Conservation (phyloP, 2,888 invertebrate genomes). For the Drosophila atripex region DNA sequence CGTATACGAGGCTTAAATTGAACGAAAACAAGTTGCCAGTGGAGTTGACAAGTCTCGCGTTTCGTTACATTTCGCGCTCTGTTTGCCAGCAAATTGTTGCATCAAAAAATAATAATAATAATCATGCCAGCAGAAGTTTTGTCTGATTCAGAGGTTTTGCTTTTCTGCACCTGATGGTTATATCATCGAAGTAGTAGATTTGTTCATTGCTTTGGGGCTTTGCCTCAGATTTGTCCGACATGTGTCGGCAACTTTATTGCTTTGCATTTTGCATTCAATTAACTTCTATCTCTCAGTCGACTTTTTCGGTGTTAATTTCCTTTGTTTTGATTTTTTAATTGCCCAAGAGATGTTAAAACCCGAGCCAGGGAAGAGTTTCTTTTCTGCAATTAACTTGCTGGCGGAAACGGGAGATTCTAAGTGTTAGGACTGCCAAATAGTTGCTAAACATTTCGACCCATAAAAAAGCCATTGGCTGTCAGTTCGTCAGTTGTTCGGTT, state of each 20-base stretch:
- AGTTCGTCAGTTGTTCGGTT: constrained; percentile 6
- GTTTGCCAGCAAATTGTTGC: constrained; percentile 72
- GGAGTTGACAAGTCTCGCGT: constrained; percentile 65
- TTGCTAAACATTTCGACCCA: constrained; percentile 71
- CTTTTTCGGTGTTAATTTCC: constrained; percentile 66
- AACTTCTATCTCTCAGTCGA: constrained; percentile 73
- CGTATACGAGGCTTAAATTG: constrained; percentile 32
- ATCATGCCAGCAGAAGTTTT: constrained; percentile 24
- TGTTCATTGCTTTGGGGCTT: constrained; percentile 27
- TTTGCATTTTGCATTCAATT: constrained; percentile 74
- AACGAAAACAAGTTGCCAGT: constrained; percentile 48
- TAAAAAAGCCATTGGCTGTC: constrained; percentile 52
- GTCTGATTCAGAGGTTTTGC: constrained; percentile 2
- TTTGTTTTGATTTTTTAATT: constrained; percentile 64
- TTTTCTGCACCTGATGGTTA: constrained; percentile 38
- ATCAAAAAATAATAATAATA: constrained; percentile 20
- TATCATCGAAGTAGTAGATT: constrained; percentile 55
- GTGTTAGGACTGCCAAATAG: constrained; percentile 33
- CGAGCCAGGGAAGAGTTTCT: constrained; percentile 11
- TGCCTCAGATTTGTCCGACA: constrained; percentile 55
- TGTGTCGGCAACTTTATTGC: constrained; percentile 58
- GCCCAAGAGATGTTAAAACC: constrained; percentile 14
- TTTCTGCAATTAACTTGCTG: constrained; percentile 59
- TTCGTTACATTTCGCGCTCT: constrained; percentile 75
- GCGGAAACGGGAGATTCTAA: constrained; percentile 62